Base-by-base conservation (phyloP, 2,888 invertebrate genomes). In the Bugula neritina region DNA sequence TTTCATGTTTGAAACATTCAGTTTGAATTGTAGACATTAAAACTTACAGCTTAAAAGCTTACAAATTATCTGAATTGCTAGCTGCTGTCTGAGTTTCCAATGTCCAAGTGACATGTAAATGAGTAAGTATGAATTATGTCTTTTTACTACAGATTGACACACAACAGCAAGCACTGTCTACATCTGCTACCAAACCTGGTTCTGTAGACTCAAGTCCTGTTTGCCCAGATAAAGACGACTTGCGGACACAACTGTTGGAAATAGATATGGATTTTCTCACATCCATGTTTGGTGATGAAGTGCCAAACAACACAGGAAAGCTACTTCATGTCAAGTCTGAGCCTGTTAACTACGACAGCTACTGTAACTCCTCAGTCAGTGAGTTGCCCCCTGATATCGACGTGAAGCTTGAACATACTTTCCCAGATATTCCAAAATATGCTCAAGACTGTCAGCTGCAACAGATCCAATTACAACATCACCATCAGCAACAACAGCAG, bases 381-480 rank as follows among this genome's bases (percentile, higher is more conserved):
- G 27, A 31, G 3, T 10, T 25, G 2, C 63, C 63, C 25, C 5
- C 29, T 31, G 63, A 63, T 10, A 63, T 63, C 31, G 63, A 63
- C 31, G 34, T 63, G 13, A 63, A 63, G 31, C 63, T 63, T 17
- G 63, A 63, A 27, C 63, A 63, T 31, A 63, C 63, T 25, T 63
- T 63, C 27, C 25, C 63, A 25, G 63, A 63, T 31, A 63, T 63
- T 63, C 63, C 63, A 25, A 63, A 63, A 63, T 63, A 63, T 27
- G 63, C 63, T 13, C 63, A 63, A 63, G 70, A 43, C 52, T 70
- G 54, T 54, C 72, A 72, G 57, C 63, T 54, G 23, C 71, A 70
- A 54, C 70, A 72, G 35, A 69, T 57, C n/a, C 72, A 72, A 34
- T 35, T 57, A 1, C 71, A 71, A 23, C n/a, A 34, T 10, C 70